Percentiles rank a stretch among this genome's conserved stretches.
phyloP scores from a whole-genome alignment of 2,888 invertebrate species.

The Thecophora atra region DNA sequence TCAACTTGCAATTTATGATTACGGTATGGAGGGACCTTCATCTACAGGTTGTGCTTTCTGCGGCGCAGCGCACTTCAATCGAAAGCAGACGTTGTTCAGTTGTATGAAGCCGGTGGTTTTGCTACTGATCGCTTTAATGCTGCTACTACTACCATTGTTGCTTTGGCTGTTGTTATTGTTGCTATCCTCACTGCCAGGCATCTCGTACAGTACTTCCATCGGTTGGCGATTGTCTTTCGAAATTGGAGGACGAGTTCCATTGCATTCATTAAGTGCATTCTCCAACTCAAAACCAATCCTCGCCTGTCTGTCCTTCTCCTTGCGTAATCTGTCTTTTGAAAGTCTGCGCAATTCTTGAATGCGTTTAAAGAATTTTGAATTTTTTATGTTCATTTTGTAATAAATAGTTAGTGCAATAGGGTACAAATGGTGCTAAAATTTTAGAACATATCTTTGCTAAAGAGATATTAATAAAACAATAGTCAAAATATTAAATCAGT shows the following conservation, averaged over 20 bases:
- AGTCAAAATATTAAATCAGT: slow-evolving; percentile 1
- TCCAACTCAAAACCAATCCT: slow-evolving; percentile 42
- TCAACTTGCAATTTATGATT: slow-evolving; percentile 24
- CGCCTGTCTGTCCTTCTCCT: slow-evolving; percentile 47
- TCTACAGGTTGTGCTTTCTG: slow-evolving; percentile 18
- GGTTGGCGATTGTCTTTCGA: not conserved
- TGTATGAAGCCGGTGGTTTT: slow-evolving; percentile 50
- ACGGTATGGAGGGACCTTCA: slow-evolving; percentile 47
- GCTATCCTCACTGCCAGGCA: not conserved
- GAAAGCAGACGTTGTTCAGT: slow-evolving; percentile 54
- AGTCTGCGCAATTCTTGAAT: slow-evolving; percentile 57
- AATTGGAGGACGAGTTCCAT: slow-evolving; percentile 25
- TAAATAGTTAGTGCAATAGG: slow-evolving; percentile 17
- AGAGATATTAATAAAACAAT: slow-evolving; percentile 35
- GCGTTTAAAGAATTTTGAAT: slow-evolving; percentile 59
- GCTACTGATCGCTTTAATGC: not conserved
- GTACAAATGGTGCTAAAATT: slow-evolving; percentile 34
- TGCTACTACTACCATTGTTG: slow-evolving; percentile 1
- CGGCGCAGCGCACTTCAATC: slow-evolving; percentile 49
- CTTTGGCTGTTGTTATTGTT: not conserved
- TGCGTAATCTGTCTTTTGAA: slow-evolving; percentile 55
- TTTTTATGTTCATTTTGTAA: slow-evolving; percentile 58
- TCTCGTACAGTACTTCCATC: not conserved
- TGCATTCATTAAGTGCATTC: slow-evolving; percentile 42
- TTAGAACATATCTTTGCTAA: slow-evolving; percentile 35